Percentiles rank a stretch among this genome's conserved stretches.
Evolutionary conservation across 2,888 invertebrate genomes (phyloP).

Genomic region (Eupithecia tripunctaria): DNA sequence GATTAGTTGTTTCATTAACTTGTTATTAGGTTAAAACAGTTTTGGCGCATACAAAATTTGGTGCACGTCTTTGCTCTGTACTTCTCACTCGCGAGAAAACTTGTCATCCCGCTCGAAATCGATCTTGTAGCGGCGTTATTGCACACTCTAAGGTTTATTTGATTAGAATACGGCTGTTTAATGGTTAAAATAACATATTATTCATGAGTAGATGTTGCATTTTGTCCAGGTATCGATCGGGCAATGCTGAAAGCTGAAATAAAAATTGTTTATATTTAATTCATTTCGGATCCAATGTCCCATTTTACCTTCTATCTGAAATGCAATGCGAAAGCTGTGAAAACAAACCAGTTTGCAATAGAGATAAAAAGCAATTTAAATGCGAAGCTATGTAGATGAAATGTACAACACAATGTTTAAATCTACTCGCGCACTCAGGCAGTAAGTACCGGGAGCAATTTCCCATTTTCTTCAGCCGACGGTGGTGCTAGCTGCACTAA

Average conservation of each 20-base stretch:
- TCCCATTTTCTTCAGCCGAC: constrained; percentile 67
- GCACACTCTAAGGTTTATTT: no score
- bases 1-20: no score
- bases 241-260: background rate
- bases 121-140: no score
- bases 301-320: background rate
- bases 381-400: constrained; percentile 44
- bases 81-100: no score
- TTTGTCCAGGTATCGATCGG: background rate
- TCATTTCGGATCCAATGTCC: background rate
- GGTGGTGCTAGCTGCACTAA: constrained; percentile 58
- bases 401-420: constrained; percentile 68
- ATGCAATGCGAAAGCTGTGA: constrained; percentile 11
- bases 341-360: constrained; percentile 20
- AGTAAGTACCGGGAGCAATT: constrained; percentile 68
- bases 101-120: no score
- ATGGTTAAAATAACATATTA: no score
- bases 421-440: constrained; percentile 58
- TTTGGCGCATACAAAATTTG: no score
- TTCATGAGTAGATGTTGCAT: background rate
- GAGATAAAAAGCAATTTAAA: constrained; percentile 44
- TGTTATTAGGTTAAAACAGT: no score
- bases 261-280: background rate
- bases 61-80: no score
- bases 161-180: no score